These are phyloP conservation scores for Archips crataeganus DNA, from an alignment of 2,888 invertebrate species.

Conservation along the genomic window DNA sequence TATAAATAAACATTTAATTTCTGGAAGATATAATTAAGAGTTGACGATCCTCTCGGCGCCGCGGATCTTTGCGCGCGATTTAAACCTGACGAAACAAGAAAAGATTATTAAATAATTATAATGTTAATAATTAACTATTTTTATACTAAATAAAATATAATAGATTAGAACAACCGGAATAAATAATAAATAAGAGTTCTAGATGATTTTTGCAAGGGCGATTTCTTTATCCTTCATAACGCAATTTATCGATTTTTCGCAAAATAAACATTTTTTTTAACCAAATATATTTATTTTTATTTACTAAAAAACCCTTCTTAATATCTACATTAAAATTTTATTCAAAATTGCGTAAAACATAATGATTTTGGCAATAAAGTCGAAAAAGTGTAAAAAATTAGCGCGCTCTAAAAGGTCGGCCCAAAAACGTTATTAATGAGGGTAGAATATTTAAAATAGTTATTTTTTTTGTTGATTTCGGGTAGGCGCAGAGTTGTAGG, in stretches of 20 bases:
- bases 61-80: background rate
- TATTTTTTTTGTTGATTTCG: conserved; percentile 70
- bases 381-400: background rate
- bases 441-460: conserved; percentile 66
- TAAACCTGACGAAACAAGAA: background rate
- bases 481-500: conserved; percentile 80
- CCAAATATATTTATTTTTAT: background rate
- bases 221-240: background rate
- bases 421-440: conserved; percentile 61
- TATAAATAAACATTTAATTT: background rate
- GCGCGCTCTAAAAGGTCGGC: conserved; percentile 50
- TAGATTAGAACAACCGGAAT: background rate
- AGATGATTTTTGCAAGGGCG: background rate
- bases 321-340: background rate
- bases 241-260: background rate
- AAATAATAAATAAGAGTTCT: background rate
- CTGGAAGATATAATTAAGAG: background rate
- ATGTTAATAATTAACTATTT: background rate
- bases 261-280: background rate
- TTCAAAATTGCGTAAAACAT: conserved; percentile 2
- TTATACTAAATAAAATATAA: background rate
- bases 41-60: background rate
- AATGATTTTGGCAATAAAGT: background rate
- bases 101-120: background rate
- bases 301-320: background rate